These are phyloP conservation scores for Tachuris rubrigastra DNA, from an alignment of 2,113 vertebrate genomes.

Conservation along the genomic window DNA sequence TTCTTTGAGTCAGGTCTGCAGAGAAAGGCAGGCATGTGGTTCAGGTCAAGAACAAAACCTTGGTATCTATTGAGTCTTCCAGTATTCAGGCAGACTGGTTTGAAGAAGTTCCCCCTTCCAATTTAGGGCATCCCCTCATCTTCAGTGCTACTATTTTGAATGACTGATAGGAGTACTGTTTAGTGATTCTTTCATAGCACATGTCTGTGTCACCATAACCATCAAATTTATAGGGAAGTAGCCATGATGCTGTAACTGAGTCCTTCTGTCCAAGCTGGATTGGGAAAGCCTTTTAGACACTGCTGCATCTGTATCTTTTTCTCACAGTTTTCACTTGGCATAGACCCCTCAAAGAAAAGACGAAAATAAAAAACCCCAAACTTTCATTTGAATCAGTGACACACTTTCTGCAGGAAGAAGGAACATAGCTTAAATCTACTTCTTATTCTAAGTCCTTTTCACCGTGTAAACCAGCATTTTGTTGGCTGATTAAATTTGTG, in stretches of 20 bases:
- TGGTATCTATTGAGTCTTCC: background rate
- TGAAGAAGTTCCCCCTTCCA: background rate
- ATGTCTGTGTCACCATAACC: rapidly evolving
- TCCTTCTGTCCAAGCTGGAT: background rate
- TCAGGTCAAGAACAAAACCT: background rate
- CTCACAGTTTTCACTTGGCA: background rate
- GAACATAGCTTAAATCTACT: background rate
- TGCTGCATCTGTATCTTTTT: background rate
- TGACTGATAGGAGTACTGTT: background rate
- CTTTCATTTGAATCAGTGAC: background rate
- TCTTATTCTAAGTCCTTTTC: background rate
- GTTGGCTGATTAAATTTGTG: background rate
- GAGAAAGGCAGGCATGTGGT: background rate
- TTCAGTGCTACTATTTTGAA: background rate
- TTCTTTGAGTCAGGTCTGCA: background rate
- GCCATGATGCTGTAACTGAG: background rate
- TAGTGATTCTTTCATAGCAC: background rate
- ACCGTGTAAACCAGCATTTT: background rate
- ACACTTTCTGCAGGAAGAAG: background rate
- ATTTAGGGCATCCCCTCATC: background rate
- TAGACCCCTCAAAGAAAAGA: background rate
- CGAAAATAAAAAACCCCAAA: background rate
- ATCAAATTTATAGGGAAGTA: background rate
- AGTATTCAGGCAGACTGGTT: background rate
- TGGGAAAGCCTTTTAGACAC: background rate